Evolutionary conservation across 1,140 invertebrate species (phyloP).

Genomic region (Drosophila pectinifera): DNA sequence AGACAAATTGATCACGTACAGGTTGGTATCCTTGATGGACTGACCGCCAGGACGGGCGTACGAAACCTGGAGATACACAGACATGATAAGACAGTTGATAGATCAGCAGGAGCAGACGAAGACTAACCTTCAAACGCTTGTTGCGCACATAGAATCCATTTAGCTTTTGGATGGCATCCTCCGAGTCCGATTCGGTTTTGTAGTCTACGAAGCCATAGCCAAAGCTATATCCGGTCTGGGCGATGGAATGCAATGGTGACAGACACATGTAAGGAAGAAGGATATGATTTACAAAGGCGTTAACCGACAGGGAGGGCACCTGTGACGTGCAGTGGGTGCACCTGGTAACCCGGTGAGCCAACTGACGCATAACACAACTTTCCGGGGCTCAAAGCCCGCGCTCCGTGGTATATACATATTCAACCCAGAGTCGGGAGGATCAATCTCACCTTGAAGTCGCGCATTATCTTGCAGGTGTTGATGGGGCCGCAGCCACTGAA

Average conservation of each 20-base stretch:
- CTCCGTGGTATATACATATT: no score
- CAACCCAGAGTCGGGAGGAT: no score
- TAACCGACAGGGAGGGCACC: constrained; percentile 15
- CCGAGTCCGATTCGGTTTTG: constrained; percentile 92
- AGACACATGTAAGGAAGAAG: not conserved
- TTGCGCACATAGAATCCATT: constrained; percentile 95
- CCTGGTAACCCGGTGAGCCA: not conserved
- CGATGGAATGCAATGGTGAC: not conserved
- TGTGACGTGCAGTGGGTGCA: constrained; percentile 27
- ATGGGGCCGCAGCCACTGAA: constrained; percentile 95
- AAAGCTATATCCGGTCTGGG: constrained; percentile 96
- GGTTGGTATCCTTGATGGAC: constrained; percentile 97
- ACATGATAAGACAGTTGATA: not conserved
- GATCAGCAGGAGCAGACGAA: not conserved
- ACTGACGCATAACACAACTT: no score
- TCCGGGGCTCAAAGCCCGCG: no score
- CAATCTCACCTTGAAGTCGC: constrained; percentile 91
- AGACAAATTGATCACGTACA: constrained; percentile 97
- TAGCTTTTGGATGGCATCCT: constrained; percentile 92
- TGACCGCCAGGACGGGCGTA: constrained; percentile 96
- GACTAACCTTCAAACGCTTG: constrained; percentile 90
- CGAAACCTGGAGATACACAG: constrained; percentile 88
- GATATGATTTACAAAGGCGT: not conserved
- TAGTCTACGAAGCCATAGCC: constrained; percentile 98
- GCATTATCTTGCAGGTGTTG: constrained; percentile 96